Evolutionary conservation across 1,140 invertebrate species (phyloP).

Genomic region (Frieseomelitta varia): DNA sequence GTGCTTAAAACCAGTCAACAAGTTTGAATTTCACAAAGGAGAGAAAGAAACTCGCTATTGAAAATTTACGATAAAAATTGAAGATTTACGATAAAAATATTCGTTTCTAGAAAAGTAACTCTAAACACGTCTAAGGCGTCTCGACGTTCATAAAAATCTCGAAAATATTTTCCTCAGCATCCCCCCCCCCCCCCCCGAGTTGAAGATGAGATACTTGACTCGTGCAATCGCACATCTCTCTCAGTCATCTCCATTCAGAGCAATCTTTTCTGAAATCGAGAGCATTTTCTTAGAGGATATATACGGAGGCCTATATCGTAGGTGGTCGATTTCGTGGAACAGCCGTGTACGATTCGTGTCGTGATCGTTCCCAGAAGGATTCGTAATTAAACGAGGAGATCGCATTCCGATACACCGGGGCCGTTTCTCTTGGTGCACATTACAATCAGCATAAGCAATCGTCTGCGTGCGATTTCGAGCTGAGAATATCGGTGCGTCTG

Average conservation of each 20-base stretch:
- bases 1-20: too few species aligned
- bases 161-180: neutral
- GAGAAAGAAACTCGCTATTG: too few species aligned
- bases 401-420: slow-evolving; percentile 65
- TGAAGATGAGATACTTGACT: neutral
- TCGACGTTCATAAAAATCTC: neutral
- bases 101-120: too few species aligned
- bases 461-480: slow-evolving; percentile 48
- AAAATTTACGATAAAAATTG: too few species aligned
- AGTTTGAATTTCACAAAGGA: too few species aligned
- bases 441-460: slow-evolving; percentile 55
- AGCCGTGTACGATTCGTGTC: slow-evolving; percentile 31
- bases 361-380: slow-evolving; percentile 71
- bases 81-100: too few species aligned
- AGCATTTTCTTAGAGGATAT: neutral
- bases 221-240: neutral
- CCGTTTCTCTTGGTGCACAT: slow-evolving; percentile 58
- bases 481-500: slow-evolving; percentile 44
- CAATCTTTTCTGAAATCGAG: neutral
- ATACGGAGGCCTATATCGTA: slow-evolving; percentile 5
- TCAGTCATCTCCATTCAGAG: neutral
- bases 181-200: too few species aligned
- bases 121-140: too few species aligned
- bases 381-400: slow-evolving; percentile 71
- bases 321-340: slow-evolving; percentile 44